Evolutionary conservation across 2,888 invertebrate genomes (phyloP).

Genomic region (Drosophila affinis): DNA sequence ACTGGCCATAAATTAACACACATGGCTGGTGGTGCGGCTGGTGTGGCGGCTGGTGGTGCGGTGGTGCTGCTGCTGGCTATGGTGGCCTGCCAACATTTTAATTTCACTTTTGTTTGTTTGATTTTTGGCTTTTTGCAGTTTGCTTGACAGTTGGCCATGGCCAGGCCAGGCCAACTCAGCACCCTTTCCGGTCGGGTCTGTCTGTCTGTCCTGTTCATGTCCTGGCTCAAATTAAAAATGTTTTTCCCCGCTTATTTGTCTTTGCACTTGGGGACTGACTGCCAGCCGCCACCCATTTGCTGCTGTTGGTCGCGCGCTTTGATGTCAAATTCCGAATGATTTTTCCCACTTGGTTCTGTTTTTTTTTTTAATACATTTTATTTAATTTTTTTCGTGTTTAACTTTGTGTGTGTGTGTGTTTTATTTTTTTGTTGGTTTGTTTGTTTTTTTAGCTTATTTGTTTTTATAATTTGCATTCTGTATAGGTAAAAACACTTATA

Average conservation of each 20-base stretch:
- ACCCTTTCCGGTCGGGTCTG: neutral
- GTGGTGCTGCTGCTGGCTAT: neutral
- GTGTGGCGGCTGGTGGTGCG: conserved; percentile 3
- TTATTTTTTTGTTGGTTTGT: conserved; percentile 16
- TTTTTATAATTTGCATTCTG: conserved; percentile 37
- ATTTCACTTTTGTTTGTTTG: conserved; percentile 72
- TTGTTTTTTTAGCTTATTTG: conserved; percentile 29
- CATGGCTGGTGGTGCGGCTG: conserved; percentile 21
- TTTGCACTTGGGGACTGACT: conserved; percentile 30
- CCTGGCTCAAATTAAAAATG: conserved; percentile 60
- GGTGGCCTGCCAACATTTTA: conserved; percentile 52
- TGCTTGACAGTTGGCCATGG: conserved; percentile 53
- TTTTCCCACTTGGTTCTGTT: neutral
- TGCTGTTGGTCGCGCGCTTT: conserved; percentile 15
- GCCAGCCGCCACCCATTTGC: neutral
- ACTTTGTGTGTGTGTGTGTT: conserved; percentile 31
- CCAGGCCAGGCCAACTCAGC: neutral
- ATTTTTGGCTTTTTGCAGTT: conserved; percentile 75
- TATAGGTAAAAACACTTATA: conserved; percentile 52
- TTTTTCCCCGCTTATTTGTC: conserved; percentile 61
- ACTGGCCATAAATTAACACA: conserved; percentile 60
- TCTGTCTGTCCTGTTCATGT: neutral
- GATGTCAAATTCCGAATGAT: conserved; percentile 30
- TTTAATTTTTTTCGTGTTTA: conserved; percentile 38
- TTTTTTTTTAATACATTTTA: conserved; percentile 37